Evolutionary conservation across 64 coral and sea anemone genomes (phyloP).

Genomic region (Actinia equina): DNA sequence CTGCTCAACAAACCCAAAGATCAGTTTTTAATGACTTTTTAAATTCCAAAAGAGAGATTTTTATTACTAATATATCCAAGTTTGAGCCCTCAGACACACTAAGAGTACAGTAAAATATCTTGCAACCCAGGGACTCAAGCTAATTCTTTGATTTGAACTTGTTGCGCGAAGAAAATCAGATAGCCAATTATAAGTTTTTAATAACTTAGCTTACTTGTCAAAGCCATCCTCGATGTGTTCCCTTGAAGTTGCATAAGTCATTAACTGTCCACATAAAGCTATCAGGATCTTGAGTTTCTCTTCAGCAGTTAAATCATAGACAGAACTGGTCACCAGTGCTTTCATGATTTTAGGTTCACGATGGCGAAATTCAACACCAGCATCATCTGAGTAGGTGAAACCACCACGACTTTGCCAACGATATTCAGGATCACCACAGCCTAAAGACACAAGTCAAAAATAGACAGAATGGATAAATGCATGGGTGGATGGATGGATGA

Average conservation of each 20-base stretch:
- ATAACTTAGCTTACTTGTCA: conserved; percentile 56
- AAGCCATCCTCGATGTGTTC: conserved; percentile 95
- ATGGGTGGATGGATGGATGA: no score
- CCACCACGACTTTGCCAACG: conserved; percentile 93
- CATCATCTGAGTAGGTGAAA: conserved; percentile 93
- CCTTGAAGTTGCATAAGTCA: conserved; percentile 83
- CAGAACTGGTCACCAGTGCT: conserved; percentile 60
- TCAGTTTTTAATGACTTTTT: no score
- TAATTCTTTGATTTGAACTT: no score
- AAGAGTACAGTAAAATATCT: no score
- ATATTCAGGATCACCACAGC: conserved; percentile 71
- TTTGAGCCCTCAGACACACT: no score
- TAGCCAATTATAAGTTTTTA: not conserved
- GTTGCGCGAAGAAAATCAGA: no score
- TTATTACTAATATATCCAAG: no score
- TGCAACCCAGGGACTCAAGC: not conserved
- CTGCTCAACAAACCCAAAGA: conserved; percentile 20
- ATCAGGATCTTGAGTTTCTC: conserved; percentile 84
- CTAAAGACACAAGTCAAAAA: conserved; percentile 9
- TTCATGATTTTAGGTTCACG: conserved; percentile 75
- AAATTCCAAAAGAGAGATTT: no score
- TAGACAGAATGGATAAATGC: not conserved
- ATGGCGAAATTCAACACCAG: conserved; percentile 91
- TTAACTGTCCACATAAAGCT: conserved; percentile 83
- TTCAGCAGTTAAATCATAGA: conserved; percentile 82